These are phyloP conservation scores for Malaclemys terrapin DNA, from an alignment of 2,113 vertebrate species.

Conservation along the genomic window DNA sequence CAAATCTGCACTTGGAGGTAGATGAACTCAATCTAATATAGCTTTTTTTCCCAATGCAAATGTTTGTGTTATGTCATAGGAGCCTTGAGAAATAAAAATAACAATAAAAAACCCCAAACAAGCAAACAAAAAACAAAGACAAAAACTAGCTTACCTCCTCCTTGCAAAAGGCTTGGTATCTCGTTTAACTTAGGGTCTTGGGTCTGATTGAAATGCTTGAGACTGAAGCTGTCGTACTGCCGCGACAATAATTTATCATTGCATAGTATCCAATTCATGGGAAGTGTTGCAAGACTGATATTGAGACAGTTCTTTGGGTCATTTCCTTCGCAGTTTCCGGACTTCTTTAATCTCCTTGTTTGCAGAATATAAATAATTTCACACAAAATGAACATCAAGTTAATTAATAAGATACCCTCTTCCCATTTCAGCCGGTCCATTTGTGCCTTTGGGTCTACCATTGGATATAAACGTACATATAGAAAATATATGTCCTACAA, in stretches of 20 bases:
- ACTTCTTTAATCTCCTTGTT: conserved; percentile 44
- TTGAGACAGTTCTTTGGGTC: neutral
- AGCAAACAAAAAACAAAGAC: neutral
- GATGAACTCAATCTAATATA: neutral
- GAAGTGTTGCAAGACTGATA: conserved; percentile 9
- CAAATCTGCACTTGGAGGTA: rapidly evolving
- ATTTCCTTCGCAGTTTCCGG: neutral
- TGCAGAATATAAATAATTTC: conserved; percentile 33
- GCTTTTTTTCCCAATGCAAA: neutral
- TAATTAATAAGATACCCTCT: neutral
- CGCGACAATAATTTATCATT: neutral
- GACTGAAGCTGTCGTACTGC: neutral
- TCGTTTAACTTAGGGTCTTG: neutral
- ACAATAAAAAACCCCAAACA: neutral
- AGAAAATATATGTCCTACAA: neutral
- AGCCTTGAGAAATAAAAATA: neutral
- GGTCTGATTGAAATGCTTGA: neutral
- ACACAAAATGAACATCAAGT: neutral
- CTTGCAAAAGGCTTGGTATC: neutral
- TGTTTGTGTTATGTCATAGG: neutral
- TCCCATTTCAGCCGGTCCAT: neutral
- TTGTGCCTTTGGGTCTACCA: neutral
- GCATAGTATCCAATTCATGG: rapidly evolving
- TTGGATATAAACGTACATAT: rapidly evolving
- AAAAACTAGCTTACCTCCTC: conserved; percentile 46